These are phyloP conservation scores for Echinometra lucunter DNA, from an alignment of 53 echinoderm and acorn worm genomes.

Conservation along the genomic window DNA sequence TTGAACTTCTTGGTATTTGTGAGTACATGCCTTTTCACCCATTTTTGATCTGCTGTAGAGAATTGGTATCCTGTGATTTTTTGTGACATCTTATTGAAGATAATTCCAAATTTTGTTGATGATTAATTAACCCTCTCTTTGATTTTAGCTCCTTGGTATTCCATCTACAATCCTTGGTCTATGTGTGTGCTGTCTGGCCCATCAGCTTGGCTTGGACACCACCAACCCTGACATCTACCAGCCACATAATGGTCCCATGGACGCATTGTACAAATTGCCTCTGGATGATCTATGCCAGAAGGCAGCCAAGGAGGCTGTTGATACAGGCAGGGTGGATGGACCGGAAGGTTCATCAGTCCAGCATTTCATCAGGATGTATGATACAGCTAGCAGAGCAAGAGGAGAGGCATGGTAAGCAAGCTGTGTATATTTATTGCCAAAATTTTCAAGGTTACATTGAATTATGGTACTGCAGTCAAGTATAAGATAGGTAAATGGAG, in stretches of 20 bases:
- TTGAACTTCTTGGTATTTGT: too few species aligned
- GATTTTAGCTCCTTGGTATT: conserved; percentile 79
- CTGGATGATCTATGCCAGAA: conserved; percentile 84
- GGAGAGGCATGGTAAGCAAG: conserved; percentile 76
- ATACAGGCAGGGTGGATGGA: conserved; percentile 72
- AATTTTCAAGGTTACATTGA: too few species aligned
- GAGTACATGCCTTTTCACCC: too few species aligned
- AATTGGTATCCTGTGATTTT: too few species aligned
- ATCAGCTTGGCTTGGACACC: conserved; percentile 84
- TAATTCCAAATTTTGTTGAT: too few species aligned
- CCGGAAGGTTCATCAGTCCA: conserved; percentile 73
- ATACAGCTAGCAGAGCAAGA: conserved; percentile 76
- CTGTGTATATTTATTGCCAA: not conserved
- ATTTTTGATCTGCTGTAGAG: too few species aligned
- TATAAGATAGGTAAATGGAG: too few species aligned
- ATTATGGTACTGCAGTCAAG: too few species aligned
- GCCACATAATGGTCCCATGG: conserved; percentile 32
- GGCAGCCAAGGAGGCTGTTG: conserved; percentile 75
- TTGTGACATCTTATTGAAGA: too few species aligned
- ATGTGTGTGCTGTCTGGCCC: conserved; percentile 77
- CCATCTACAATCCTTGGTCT: conserved; percentile 79
- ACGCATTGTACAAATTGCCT: conserved; percentile 76
- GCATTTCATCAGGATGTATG: conserved; percentile 74
- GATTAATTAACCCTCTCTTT: not conserved
- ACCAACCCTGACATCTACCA: conserved; percentile 53